These are phyloP conservation scores for Cryptus armator DNA, from an alignment of 2,888 invertebrate species.

Conservation along the genomic window DNA sequence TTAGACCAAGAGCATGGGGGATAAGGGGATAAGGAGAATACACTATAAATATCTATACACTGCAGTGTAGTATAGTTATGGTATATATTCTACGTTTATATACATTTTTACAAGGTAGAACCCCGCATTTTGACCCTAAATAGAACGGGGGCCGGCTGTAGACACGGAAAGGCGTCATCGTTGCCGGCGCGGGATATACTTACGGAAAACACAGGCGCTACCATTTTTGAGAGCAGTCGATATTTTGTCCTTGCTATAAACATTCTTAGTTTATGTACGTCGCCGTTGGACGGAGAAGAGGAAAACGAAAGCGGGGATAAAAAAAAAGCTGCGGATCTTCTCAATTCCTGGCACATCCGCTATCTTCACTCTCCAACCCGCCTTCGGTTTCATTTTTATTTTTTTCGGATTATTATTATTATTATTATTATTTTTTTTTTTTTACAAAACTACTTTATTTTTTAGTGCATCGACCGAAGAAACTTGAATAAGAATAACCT, in stretches of 20 bases:
- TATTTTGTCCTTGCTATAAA: conserved; percentile 65
- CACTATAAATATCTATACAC: conserved; percentile 35
- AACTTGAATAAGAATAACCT: background rate
- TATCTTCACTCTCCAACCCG: conserved; percentile 15
- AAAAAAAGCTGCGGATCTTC: conserved; percentile 16
- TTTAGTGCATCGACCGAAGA: background rate
- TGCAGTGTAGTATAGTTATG: background rate
- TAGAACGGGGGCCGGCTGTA: conserved; percentile 36
- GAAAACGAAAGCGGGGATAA: background rate
- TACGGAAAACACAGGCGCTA: conserved; percentile 30
- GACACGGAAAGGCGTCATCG: conserved; percentile 37
- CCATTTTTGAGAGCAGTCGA: conserved; percentile 46
- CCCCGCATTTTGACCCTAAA: conserved; percentile 47
- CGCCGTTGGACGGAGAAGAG: background rate
- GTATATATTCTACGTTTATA: conserved; percentile 16
- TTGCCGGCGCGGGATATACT: conserved; percentile 40
- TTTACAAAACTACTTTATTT: conserved; percentile 11
- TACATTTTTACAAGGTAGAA: conserved; percentile 50
- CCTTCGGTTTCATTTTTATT: background rate
- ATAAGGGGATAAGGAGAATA: conserved; percentile 41
- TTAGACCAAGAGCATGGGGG: conserved; percentile 44
- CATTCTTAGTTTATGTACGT: conserved; percentile 58
- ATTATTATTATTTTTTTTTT: conserved; percentile 18
- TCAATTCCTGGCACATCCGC: conserved; percentile 43
- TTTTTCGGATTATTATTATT: background rate